Evolutionary conservation across 2,797 vertebrate species (phyloP).

Genomic region (Syncerus caffer): DNA sequence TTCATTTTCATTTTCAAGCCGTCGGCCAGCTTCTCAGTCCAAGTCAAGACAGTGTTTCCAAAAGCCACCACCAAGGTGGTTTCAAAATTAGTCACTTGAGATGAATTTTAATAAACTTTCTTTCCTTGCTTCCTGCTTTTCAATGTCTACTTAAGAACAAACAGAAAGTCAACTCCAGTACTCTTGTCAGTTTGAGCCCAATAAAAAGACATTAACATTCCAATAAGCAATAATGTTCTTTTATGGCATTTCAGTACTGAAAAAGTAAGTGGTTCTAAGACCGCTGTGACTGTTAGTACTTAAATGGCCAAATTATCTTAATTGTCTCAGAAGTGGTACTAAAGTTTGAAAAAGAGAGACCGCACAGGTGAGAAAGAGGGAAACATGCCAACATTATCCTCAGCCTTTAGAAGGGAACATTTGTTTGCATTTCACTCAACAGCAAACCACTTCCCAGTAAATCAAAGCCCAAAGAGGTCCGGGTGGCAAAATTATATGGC

Average conservation of each 20-base stretch:
- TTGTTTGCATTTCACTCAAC: conserved; percentile 59
- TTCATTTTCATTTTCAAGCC: neutral
- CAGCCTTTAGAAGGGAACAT: neutral
- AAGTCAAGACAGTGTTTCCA: neutral
- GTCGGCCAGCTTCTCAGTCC: neutral
- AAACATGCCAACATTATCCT: conserved; percentile 19
- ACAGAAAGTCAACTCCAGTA: conserved; percentile 38
- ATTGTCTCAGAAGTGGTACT: conserved; percentile 63
- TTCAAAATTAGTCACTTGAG: neutral
- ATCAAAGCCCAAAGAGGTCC: conserved; percentile 48
- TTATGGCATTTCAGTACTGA: conserved; percentile 67
- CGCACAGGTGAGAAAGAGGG: neutral
- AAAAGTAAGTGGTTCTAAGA: conserved; percentile 64
- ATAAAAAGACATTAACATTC: conserved; percentile 71
- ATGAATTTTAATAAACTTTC: neutral
- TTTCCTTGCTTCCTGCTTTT: conserved; percentile 36
- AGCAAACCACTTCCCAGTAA: conserved; percentile 51
- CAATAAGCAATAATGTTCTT: conserved; percentile 69
- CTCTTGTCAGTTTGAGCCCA: conserved; percentile 54
- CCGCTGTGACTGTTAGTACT: conserved; percentile 61
- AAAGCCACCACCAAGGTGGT: neutral
- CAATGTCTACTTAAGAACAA: conserved; percentile 66
- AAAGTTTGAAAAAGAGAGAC: conserved; percentile 35
- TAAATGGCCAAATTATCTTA: conserved; percentile 75
- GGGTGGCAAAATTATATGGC: neutral